phyloP scores from a whole-genome alignment of 2,113 vertebrate species.

The Phrynosoma blainvillii region DNA sequence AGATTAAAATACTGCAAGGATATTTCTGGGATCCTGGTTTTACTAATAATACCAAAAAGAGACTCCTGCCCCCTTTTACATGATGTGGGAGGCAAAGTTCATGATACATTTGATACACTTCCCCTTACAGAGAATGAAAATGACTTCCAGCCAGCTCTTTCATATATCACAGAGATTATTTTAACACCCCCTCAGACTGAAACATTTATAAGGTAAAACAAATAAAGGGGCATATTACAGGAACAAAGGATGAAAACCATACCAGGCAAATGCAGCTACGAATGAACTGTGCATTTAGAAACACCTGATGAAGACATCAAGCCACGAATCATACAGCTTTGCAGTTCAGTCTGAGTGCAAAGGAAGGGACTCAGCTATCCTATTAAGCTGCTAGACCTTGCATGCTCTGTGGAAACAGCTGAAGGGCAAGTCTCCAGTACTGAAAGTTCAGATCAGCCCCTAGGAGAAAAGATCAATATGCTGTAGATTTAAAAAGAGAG shows the following conservation, averaged over 20 bases:
- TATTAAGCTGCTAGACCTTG: background rate
- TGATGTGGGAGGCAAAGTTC: background rate
- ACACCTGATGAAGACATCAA: background rate
- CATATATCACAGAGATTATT: background rate
- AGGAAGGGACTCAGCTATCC: background rate
- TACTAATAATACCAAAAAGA: background rate
- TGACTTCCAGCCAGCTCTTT: background rate
- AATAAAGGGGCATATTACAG: background rate
- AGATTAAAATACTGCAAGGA: background rate
- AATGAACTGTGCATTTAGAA: background rate
- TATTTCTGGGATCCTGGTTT: background rate
- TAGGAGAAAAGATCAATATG: conserved; percentile 16
- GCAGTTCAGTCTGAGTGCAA: background rate
- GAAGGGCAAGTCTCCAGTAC: background rate
- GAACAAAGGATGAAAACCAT: background rate
- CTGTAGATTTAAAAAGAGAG: background rate
- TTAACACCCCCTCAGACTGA: background rate
- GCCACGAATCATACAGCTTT: background rate
- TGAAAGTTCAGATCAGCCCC: background rate
- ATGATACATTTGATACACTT: background rate
- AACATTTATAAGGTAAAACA: background rate
- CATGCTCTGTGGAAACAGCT: background rate
- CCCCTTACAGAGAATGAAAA: background rate
- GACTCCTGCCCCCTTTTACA: background rate
- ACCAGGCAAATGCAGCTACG: background rate